These are phyloP conservation scores for Enoplosus armatus DNA, from an alignment of 2,797 vertebrate species.

Conservation along the genomic window DNA sequence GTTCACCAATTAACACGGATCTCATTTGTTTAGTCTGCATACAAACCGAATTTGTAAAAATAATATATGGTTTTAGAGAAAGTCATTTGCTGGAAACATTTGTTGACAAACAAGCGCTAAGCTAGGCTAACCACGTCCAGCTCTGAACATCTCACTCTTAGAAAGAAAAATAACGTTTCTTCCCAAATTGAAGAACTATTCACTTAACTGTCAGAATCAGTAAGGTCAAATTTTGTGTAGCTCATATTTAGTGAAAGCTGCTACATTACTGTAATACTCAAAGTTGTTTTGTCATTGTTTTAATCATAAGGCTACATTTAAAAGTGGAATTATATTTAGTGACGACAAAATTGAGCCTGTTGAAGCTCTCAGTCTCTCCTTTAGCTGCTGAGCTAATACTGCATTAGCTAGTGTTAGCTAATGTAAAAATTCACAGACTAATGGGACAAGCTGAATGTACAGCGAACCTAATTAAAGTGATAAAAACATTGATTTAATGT, in stretches of 20 bases:
- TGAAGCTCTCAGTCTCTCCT: background rate
- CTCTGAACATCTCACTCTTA: too few relatives aligned
- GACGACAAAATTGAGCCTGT: background rate
- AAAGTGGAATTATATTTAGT: background rate
- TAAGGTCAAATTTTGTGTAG: background rate
- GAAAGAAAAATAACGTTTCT: too few relatives aligned
- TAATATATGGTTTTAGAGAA: too few relatives aligned
- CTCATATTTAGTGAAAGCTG: too few relatives aligned
- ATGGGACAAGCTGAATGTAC: background rate
- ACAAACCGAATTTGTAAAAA: too few relatives aligned
- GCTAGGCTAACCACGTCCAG: too few relatives aligned
- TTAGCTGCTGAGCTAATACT: constrained; percentile 14
- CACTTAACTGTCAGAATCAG: background rate
- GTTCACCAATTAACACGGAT: too few relatives aligned
- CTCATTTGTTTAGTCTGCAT: too few relatives aligned
- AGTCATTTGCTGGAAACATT: too few relatives aligned
- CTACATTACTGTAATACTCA: background rate
- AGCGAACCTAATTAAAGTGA: background rate
- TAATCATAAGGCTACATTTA: background rate
- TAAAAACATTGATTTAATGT: background rate
- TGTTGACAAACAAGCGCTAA: too few relatives aligned
- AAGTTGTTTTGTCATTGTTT: background rate
- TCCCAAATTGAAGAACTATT: too few relatives aligned
- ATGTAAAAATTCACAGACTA: background rate
- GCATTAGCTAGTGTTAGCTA: constrained; percentile 1